Evolutionary conservation across 2,888 invertebrate species (phyloP), one percentile per base, ranked within the genome.

Genomic region (Caenorhabditis afra): DNA sequence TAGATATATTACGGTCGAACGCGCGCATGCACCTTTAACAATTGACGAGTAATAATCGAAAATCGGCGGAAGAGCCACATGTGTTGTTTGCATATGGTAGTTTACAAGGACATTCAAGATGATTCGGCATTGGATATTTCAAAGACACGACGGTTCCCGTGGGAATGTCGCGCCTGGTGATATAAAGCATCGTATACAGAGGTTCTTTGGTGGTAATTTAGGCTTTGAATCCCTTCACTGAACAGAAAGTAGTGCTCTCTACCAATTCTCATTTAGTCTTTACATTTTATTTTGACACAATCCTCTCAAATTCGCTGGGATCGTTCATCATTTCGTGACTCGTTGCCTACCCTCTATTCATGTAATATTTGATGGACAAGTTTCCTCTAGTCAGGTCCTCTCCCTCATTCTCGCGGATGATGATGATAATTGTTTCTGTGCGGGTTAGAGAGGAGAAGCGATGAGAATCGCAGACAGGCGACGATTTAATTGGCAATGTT

Each of bases 291-390:
- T 55, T 55, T 22, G 35, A 37, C 41, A 41, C 44, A 23, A 29
- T 29, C 29, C 39, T 29, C 23, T 29, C 14, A 11, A 58, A 58
- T 59, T 18, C n/a, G 29, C 12, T n/a, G 29, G 14, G 20, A 14
- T 61, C 44, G 44, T 47, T 62, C 70, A 71, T 71, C 70, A 16
- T 41, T 29, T 49, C 37, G 47, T 44, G 47, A 47, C 45, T 55
- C 41, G 29, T 29, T 7, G 3, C 14, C 29, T 49, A 14, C 18
- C 29, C 10, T 20, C 66, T 1, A 59, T 61, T 62, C 71, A 64
- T 71, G 58, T 64, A 64, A 71, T 62, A 71, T 61, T 70, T 73
- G 64, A 73, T 73, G 73, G 73, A 73, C 73, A 73, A 55, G 73
- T 73, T 61, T 39, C 44, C 16, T 55, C 35, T 29, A 16, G n/a